These are phyloP conservation scores for Hippopotamyrus pictus DNA, from an alignment of 2,797 vertebrate species.

Conservation along the genomic window DNA sequence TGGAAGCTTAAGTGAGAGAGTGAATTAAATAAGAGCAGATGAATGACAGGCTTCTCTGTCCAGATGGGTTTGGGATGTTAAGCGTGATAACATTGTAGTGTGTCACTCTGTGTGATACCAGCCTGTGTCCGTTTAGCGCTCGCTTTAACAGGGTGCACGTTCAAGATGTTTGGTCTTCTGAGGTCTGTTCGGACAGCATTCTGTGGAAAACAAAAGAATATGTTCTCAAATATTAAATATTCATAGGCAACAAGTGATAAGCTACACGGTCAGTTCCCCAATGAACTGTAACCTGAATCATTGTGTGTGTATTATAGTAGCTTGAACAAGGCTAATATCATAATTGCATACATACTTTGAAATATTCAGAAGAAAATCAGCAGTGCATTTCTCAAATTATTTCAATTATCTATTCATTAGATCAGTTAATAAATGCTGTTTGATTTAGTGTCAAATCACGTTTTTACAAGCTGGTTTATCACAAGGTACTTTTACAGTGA, in stretches of 20 bases:
- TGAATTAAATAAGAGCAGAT: neutral
- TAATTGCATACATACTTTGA: neutral
- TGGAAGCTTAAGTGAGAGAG: neutral
- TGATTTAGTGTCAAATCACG: slow-evolving; percentile 4
- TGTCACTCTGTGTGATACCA: neutral
- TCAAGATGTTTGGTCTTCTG: neutral
- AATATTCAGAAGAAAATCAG: neutral
- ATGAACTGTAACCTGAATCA: neutral
- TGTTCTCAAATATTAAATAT: neutral
- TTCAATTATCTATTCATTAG: neutral
- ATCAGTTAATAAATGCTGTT: neutral
- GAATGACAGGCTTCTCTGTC: neutral
- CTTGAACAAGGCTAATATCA: neutral
- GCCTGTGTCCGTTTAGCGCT: neutral
- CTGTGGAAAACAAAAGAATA: neutral
- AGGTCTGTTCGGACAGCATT: neutral
- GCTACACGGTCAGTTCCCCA: neutral
- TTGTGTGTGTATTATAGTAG: neutral
- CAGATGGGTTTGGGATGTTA: neutral
- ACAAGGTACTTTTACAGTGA: neutral
- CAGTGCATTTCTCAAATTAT: neutral
- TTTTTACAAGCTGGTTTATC: slow-evolving; percentile 10
- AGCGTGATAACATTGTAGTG: neutral
- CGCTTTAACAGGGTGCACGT: neutral
- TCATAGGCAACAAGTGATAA: neutral